Evolutionary conservation across 2,888 invertebrate species (phyloP).

Genomic region (Dioctria linearis): DNA sequence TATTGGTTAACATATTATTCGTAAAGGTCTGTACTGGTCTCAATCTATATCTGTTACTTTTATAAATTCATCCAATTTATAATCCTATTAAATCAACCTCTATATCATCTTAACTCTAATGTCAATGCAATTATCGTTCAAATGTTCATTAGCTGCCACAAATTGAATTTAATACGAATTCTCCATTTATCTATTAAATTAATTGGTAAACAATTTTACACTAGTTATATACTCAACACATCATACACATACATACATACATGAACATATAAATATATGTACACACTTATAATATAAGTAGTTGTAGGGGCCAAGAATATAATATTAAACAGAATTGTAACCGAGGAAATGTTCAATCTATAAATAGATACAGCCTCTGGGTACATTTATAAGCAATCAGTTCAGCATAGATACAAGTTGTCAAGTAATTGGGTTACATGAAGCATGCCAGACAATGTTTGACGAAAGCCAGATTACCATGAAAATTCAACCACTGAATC

Average conservation of each 20-base stretch:
- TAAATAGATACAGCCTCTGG: background rate
- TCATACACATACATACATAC: background rate
- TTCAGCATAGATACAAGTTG: slow-evolving; percentile 11
- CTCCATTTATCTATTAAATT: slow-evolving; percentile 33
- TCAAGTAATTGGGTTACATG: slow-evolving; percentile 24
- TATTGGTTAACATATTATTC: too few species aligned
- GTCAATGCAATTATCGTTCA: background rate
- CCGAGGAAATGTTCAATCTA: slow-evolving; percentile 12
- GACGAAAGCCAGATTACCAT: background rate
- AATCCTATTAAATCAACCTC: too few species aligned
- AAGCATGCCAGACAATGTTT: slow-evolving; percentile 8
- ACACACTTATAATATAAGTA: too few species aligned
- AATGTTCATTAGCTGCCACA: slow-evolving; percentile 24
- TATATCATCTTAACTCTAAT: too few species aligned
- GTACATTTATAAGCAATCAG: background rate
- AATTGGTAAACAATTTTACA: slow-evolving; percentile 23
- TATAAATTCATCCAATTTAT: too few species aligned
- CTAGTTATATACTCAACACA: too few species aligned
- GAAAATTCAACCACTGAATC: slow-evolving; percentile 40
- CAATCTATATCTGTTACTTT: too few species aligned
- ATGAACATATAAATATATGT: background rate
- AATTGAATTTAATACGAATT: slow-evolving; percentile 25
- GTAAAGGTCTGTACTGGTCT: too few species aligned
- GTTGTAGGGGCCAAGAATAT: too few species aligned
- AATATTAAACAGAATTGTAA: slow-evolving; percentile 9